phyloP scores from a whole-genome alignment of 2,888 invertebrate species.

The Drosophila cognata region DNA sequence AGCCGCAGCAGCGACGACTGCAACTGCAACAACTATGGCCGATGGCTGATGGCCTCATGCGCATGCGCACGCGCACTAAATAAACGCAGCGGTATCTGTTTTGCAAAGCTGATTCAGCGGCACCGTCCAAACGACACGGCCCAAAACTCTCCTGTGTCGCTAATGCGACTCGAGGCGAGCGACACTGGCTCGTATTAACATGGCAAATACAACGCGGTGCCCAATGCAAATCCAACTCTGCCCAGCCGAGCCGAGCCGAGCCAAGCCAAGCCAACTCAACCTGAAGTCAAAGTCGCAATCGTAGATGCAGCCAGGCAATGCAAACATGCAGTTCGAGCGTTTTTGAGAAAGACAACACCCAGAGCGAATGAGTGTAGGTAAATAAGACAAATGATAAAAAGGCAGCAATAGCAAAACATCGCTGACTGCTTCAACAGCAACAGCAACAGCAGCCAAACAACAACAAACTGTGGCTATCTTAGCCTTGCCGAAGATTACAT shows the following conservation, averaged over 20 bases:
- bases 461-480: conserved; percentile 4
- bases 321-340: conserved; percentile 50
- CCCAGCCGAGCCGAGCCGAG: neutral
- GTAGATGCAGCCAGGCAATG: conserved; percentile 25
- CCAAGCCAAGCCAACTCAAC: neutral
- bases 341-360: conserved; percentile 45
- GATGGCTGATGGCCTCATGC: conserved; percentile 55
- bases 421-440: conserved; percentile 55
- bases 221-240: conserved; percentile 70
- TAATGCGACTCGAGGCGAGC: conserved; percentile 49
- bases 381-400: conserved; percentile 77
- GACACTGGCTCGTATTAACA: conserved; percentile 56
- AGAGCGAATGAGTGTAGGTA: conserved; percentile 65
- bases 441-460: conserved; percentile 25
- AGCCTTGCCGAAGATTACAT: neutral
- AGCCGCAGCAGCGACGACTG: conserved; percentile 10
- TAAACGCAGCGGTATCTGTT: conserved; percentile 74
- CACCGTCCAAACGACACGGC: conserved; percentile 10
- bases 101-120: conserved; percentile 45
- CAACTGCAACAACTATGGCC: conserved; percentile 15
- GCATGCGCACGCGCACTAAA: conserved; percentile 80
- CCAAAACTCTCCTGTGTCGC: conserved; percentile 49
- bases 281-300: conserved; percentile 12
- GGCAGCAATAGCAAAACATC: conserved; percentile 64
- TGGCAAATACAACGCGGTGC: conserved; percentile 57